Percentiles rank a stretch among this genome's conserved stretches.
phyloP scores from a whole-genome alignment of 2,888 invertebrate species.

The Uloborus plumipes region DNA sequence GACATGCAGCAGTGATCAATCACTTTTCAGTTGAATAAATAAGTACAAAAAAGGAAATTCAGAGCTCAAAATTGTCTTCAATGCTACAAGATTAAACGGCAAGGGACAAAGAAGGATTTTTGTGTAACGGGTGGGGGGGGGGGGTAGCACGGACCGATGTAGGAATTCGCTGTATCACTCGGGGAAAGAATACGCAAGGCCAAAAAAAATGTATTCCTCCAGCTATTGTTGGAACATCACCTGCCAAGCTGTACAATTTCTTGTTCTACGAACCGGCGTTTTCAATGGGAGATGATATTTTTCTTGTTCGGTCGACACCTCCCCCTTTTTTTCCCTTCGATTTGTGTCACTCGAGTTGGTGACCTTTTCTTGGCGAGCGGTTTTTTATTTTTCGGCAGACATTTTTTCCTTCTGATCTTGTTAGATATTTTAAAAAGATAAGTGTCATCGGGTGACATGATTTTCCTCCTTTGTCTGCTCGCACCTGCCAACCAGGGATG shows the following conservation, averaged over 20 bases:
- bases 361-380: not conserved
- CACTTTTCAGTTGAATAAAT: too few relatives aligned
- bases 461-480: conserved; percentile 2
- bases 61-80: too few relatives aligned
- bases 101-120: not conserved
- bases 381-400: not conserved
- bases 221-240: conserved; percentile 32
- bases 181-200: too few relatives aligned
- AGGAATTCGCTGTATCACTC: too few relatives aligned
- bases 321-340: conserved; percentile 5
- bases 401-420: too few relatives aligned
- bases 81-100: not conserved
- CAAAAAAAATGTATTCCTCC: too few relatives aligned
- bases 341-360: conserved; percentile 35
- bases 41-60: too few relatives aligned
- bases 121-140: not conserved
- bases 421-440: too few relatives aligned
- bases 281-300: conserved; percentile 1
- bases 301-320: not conserved
- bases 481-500: conserved; percentile 6
- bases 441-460: too few relatives aligned
- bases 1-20: too few relatives aligned
- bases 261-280: too few relatives aligned
- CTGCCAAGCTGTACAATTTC: conserved; percentile 16
- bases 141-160: too few relatives aligned